Evolutionary conservation across 2,888 invertebrate genomes (phyloP).

Genomic region (Phania funesta): DNA sequence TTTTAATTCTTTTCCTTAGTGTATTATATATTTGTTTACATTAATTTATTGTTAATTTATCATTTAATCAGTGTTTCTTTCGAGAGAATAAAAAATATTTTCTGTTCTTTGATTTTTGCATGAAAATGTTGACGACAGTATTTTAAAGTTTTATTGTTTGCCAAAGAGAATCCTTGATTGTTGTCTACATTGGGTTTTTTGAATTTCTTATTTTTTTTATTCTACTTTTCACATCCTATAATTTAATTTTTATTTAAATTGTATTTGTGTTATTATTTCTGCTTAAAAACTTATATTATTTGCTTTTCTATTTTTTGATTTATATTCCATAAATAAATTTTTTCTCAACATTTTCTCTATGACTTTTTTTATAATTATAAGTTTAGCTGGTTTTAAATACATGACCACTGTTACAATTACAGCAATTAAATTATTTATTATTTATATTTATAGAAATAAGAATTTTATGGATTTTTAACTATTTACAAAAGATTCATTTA

Average conservation of each 20-base stretch:
- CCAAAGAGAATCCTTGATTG: conserved; percentile 14
- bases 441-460: conserved; percentile 20
- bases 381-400: neutral
- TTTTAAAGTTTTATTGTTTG: neutral
- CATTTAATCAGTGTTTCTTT: conserved; percentile 17
- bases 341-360: no score
- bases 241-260: neutral
- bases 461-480: conserved; percentile 3
- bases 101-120: neutral
- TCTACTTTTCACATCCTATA: neutral
- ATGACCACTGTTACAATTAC: neutral
- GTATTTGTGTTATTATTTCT: neutral
- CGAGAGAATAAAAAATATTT: neutral
- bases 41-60: conserved; percentile 50
- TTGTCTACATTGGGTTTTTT: conserved; percentile 22
- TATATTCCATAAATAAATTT: no score
- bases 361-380: no score
- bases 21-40: conserved; percentile 22
- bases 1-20: neutral
- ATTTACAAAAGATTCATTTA: conserved; percentile 36
- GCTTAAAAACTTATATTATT: neutral
- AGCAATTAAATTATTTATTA: neutral
- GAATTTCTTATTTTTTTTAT: neutral
- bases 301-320: no score
- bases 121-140: neutral